phyloP scores from a whole-genome alignment of 2,888 invertebrate species.

The Mongoloraphidia duomilia region DNA sequence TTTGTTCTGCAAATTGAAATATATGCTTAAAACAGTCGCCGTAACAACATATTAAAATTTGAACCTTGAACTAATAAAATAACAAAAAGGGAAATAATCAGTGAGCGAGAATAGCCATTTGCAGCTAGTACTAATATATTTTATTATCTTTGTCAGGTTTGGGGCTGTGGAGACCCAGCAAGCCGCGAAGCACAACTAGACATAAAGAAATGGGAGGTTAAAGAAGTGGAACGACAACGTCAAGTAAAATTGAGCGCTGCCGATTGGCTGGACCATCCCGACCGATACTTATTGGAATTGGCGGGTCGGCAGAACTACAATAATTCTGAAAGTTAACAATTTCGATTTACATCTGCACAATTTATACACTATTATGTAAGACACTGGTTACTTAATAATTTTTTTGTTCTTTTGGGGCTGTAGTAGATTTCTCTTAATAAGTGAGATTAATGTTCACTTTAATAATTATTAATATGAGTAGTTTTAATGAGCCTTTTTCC shows the following conservation, averaged over 20 bases:
- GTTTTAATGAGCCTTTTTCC: no score
- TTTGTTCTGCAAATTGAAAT: no score
- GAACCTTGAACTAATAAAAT: no score
- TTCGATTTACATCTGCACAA: conserved; percentile 7
- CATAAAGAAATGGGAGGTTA: conserved; percentile 81
- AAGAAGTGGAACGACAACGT: conserved; percentile 73
- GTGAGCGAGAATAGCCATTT: no score
- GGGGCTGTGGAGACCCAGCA: conserved; percentile 75
- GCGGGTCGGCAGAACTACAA: conserved; percentile 74
- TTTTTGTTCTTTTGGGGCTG: neutral
- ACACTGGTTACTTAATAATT: neutral
- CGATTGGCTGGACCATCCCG: conserved; percentile 93
- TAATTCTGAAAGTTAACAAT: conserved; percentile 41
- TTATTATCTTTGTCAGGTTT: conserved; percentile 37
- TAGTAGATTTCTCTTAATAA: no score
- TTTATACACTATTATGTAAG: conserved; percentile 11
- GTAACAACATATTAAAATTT: no score
- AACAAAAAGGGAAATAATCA: no score
- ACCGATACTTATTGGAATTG: conserved; percentile 77
- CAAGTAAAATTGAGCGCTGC: conserved; percentile 75
- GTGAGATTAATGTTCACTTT: no score
- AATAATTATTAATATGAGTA: no score
- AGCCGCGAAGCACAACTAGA: conserved; percentile 71
- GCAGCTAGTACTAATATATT: no score
- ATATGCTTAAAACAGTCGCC: no score